These are phyloP conservation scores for Charadrius vociferus DNA, from an alignment of 2,113 vertebrate genomes.

Conservation along the genomic window DNA sequence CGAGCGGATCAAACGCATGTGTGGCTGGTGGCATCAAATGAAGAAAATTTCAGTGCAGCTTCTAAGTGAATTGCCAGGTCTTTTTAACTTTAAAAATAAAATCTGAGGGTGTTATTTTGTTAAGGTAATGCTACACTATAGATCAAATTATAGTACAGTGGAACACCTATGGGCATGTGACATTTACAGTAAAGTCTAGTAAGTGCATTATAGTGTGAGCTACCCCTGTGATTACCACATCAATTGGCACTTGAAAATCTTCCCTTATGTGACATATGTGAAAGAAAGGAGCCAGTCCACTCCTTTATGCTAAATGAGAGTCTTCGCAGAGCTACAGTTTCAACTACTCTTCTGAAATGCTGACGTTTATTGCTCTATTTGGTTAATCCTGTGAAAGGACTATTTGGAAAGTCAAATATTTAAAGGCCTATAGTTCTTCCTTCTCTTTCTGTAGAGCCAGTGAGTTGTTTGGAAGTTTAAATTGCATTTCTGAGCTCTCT, in stretches of 20 bases:
- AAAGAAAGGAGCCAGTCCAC: background rate
- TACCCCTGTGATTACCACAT: background rate
- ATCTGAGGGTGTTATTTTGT: background rate
- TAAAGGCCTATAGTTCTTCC: background rate
- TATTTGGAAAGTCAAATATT: background rate
- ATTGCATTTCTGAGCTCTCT: background rate
- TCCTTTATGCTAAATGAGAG: background rate
- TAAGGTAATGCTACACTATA: background rate
- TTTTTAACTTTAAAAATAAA: conserved; percentile 30
- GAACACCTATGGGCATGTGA: background rate
- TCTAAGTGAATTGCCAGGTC: background rate
- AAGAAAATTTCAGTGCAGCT: background rate
- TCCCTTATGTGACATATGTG: background rate
- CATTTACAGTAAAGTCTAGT: background rate
- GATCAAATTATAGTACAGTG: conserved; percentile 31
- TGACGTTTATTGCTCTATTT: background rate
- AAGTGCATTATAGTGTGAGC: background rate
- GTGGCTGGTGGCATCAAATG: background rate
- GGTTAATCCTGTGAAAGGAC: background rate
- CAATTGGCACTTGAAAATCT: background rate
- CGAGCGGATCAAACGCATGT: background rate
- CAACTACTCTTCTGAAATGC: background rate
- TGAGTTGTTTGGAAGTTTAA: background rate
- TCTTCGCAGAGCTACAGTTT: conserved; percentile 2
- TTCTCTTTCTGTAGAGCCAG: background rate